Conservation (phyloP, 2,888 invertebrate genomes). For the Agrotis puta region DNA sequence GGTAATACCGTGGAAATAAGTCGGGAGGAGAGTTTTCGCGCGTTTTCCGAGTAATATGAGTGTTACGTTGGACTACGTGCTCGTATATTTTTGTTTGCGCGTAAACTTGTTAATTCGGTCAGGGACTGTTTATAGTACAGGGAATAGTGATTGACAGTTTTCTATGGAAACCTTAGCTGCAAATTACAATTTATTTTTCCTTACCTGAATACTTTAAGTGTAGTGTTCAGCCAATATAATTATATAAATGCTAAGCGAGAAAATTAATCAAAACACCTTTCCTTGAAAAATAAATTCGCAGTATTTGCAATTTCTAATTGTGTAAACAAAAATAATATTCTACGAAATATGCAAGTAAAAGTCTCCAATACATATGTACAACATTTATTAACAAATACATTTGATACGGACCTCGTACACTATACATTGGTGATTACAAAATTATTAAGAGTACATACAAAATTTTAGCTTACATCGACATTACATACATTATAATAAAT, state of each 20-base stretch:
- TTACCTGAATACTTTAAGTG: background rate
- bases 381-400: constrained; percentile 73
- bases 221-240: background rate
- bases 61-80: constrained; percentile 59
- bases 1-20: constrained; percentile 82
- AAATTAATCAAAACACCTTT: background rate
- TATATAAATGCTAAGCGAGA: background rate
- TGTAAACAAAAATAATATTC: background rate
- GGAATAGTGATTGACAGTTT: constrained; percentile 43
- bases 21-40: constrained; percentile 74
- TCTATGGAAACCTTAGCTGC: constrained; percentile 38
- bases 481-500: constrained; percentile 47
- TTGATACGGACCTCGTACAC: constrained; percentile 49
- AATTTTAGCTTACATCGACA: constrained; percentile 53
- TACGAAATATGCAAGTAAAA: constrained; percentile 23
- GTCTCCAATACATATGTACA: constrained; percentile 58
- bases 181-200: constrained; percentile 7
- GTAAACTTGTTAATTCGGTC: constrained; percentile 62
- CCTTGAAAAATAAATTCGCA: background rate
- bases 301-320: background rate
- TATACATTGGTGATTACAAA: constrained; percentile 64
- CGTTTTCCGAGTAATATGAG: constrained; percentile 77
- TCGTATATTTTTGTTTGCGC: constrained; percentile 65
- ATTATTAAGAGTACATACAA: constrained; percentile 49
- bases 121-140: constrained; percentile 48